Base-by-base conservation (phyloP, 2,797 vertebrate species). In the Hydrocynus forskahlii region DNA sequence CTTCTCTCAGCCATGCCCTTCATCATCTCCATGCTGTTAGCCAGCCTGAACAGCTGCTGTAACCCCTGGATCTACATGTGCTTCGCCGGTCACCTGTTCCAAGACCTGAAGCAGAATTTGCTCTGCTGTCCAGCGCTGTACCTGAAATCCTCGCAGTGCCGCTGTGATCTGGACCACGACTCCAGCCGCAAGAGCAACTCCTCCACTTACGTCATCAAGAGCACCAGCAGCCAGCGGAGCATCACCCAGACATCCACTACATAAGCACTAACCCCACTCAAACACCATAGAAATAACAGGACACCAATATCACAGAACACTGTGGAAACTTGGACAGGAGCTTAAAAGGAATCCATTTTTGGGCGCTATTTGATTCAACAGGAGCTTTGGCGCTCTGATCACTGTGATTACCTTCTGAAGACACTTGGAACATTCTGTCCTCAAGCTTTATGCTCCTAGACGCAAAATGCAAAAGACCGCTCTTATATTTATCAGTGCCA, bases 61-160 rank as follows among this genome's bases (percentile, higher is more conserved):
- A 99, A 99, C 92, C 98, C 98, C 38, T 99, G 98, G 98, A 99
- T 99, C 95, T 99, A 99, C 94, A 96, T 99, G 97, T 95, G 97
- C 63, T 99, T 99, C 84, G 97, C 95, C 0, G 97, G 97, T 14
- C 97, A 98, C 88, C 95, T 99, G 82, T 98, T 99, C 91, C 96
- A 95, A 0, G 96, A 99, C 87, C 93, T 97, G 52, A 48, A 92
- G 83, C 95, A 90, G 75, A 93, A 93, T 81, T 90, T 96, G 84
- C 91, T 97, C 76, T 99, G 98, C 92, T 99, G 97, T 83, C 95
- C 96, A 1, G 13, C 86, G 66, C 87, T 59, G 29, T 95, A 93
- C 92, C 90, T 95, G 87, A 96, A 95, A 90, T 89, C 96, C 0
- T 92, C 88, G 57, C 92, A 92, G 84, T 95, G 95, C 10, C 90